phyloP scores from a whole-genome alignment of 2,888 invertebrate species.

The Polylopha cassiicola region DNA sequence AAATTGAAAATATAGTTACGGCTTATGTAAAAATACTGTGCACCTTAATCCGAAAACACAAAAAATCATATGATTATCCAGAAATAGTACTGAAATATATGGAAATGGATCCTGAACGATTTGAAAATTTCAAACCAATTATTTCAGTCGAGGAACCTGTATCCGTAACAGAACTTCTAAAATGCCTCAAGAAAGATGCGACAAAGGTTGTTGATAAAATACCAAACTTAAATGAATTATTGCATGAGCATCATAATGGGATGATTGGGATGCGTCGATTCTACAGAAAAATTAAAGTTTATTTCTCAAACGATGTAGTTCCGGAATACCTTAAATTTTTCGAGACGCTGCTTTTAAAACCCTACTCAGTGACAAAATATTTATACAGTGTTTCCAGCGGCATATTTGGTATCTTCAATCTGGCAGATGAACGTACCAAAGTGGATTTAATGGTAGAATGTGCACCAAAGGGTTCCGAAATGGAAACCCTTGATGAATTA shows the following conservation, averaged over 20 bases:
- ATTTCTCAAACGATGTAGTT: conserved; percentile 45
- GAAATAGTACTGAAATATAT: conserved; percentile 36
- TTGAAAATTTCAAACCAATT: conserved; percentile 19
- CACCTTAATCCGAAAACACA: conserved; percentile 30
- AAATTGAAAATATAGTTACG: conserved; percentile 26
- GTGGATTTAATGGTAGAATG: conserved; percentile 38
- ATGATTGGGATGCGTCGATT: conserved; percentile 31
- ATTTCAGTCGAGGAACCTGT: conserved; percentile 11
- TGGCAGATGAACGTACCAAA: conserved; percentile 35
- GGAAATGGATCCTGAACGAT: conserved; percentile 31
- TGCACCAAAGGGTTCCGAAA: conserved; percentile 34
- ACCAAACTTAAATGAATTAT: conserved; percentile 22
- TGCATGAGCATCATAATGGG: conserved; percentile 5
- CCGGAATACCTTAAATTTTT: conserved; percentile 25
- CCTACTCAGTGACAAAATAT: neutral
- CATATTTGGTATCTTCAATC: conserved; percentile 40
- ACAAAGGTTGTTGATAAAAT: conserved; percentile 25
- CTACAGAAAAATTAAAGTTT: conserved; percentile 43
- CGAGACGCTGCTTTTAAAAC: neutral
- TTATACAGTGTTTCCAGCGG: conserved; percentile 22
- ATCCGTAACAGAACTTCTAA: conserved; percentile 25
- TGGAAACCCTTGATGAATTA: conserved; percentile 30
- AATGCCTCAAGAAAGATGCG: conserved; percentile 32
- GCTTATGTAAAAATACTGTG: conserved; percentile 26
- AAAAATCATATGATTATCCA: conserved; percentile 40